phyloP scores from a whole-genome alignment of 1,140 invertebrate genomes.

The Eupristina koningsbergeri region DNA sequence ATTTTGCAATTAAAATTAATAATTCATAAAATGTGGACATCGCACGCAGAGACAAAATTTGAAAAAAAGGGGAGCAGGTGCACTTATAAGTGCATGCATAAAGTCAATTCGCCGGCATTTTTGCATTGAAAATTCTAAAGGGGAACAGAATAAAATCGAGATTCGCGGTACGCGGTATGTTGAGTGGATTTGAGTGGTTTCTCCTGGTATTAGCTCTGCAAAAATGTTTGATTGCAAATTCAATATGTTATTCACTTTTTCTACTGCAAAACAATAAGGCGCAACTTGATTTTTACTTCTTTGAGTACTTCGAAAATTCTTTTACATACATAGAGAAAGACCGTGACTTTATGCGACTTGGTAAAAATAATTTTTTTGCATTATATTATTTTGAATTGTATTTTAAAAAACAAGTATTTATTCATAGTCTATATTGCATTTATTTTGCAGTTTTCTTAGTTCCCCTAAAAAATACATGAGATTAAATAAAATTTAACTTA shows the following conservation, averaged over 20 bases:
- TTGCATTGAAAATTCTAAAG: background rate
- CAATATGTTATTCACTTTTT: constrained; percentile 10
- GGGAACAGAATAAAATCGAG: background rate
- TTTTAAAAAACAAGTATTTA: no score
- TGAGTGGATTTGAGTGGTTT: constrained; percentile 18
- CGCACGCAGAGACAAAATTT: background rate
- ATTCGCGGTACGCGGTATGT: constrained; percentile 3
- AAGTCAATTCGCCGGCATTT: background rate
- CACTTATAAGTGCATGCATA: background rate
- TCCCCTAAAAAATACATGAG: no score
- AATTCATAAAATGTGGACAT: background rate
- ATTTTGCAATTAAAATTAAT: constrained; percentile 7
- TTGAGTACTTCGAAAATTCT: background rate
- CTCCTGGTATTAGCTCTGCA: background rate
- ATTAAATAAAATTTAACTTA: no score
- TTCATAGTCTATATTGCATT: no score
- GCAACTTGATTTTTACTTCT: background rate
- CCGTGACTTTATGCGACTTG: background rate
- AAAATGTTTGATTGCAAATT: background rate
- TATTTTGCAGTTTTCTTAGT: no score
- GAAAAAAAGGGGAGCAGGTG: background rate
- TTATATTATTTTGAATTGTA: no score
- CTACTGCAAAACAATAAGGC: background rate
- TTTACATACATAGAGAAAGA: background rate
- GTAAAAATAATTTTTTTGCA: background rate